Evolutionary conservation across 2,888 invertebrate genomes (phyloP).

Genomic region (Crocallis elinguaria): DNA sequence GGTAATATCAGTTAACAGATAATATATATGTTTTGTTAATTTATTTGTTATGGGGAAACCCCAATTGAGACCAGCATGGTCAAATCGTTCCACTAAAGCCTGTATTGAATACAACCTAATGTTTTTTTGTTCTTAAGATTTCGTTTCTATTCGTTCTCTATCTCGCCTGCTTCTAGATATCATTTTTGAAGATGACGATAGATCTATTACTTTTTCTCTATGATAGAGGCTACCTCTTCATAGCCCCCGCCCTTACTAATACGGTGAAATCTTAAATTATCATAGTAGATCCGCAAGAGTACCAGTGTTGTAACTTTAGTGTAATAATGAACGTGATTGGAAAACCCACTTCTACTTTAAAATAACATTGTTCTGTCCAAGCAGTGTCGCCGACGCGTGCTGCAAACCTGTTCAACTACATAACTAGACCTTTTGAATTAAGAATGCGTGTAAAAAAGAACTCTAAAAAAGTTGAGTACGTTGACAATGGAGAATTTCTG

Average conservation of each 20-base stretch:
- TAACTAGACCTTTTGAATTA: slow-evolving; percentile 15
- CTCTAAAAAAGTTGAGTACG: slow-evolving; percentile 11
- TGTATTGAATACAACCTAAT: too few species aligned
- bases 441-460: slow-evolving; percentile 14
- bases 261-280: slow-evolving; percentile 1
- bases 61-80: neutral
- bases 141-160: too few species aligned
- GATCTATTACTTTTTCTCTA: too few species aligned
- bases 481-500: slow-evolving; percentile 8
- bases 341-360: slow-evolving; percentile 53
- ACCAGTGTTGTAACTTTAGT: neutral
- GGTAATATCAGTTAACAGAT: slow-evolving; percentile 4
- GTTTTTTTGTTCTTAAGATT: too few species aligned
- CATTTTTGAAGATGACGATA: too few species aligned
- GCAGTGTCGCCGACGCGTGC: slow-evolving; percentile 24
- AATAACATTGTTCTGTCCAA: slow-evolving; percentile 26
- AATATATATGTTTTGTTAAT: neutral
- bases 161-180: too few species aligned
- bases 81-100: too few species aligned
- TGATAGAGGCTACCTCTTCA: neutral
- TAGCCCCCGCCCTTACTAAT: too few species aligned
- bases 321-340: slow-evolving; percentile 35
- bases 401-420: slow-evolving; percentile 16
- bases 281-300: slow-evolving; percentile 15
- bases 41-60: neutral